A percentile compares a stretch with the other conserved stretches of the same genome.
phyloP scores from a whole-genome alignment of 2,797 vertebrate species.

The Cynodonichthys magdalenae region DNA sequence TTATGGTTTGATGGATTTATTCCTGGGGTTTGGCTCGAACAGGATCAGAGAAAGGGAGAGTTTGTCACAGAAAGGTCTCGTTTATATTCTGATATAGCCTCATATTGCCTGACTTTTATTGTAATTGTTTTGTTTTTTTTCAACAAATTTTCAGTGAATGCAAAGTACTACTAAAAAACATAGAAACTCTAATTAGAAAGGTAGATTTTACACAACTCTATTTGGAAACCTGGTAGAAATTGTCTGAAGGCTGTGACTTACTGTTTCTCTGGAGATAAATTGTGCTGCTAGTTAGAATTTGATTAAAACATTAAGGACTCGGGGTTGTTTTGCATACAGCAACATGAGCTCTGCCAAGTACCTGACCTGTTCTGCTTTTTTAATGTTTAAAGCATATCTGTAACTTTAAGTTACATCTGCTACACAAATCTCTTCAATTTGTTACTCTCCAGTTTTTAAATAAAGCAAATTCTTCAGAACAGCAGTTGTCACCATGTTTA shows the following conservation, averaged over 20 bases:
- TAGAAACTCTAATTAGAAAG: background rate
- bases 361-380: background rate
- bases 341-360: too few relatives aligned
- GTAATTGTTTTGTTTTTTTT: background rate
- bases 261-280: background rate
- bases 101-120: slow-evolving; percentile 12
- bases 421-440: too few relatives aligned
- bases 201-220: background rate
- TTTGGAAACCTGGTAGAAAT: too few relatives aligned
- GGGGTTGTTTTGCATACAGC: too few relatives aligned
- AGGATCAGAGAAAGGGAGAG: slow-evolving; percentile 35
- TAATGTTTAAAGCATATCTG: background rate
- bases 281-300: too few relatives aligned
- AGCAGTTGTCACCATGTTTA: too few relatives aligned
- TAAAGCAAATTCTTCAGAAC: too few relatives aligned
- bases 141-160: background rate
- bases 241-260: background rate
- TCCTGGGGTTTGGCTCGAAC: slow-evolving; percentile 36
- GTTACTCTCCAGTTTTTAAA: too few relatives aligned
- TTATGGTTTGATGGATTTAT: slow-evolving; percentile 64
- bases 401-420: background rate
- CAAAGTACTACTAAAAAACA: background rate
- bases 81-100: slow-evolving; percentile 17
- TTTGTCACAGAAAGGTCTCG: background rate
- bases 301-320: too few relatives aligned